Conservation (phyloP, 2,113 vertebrate genomes). For the Lepisosteus oculatus region DNA sequence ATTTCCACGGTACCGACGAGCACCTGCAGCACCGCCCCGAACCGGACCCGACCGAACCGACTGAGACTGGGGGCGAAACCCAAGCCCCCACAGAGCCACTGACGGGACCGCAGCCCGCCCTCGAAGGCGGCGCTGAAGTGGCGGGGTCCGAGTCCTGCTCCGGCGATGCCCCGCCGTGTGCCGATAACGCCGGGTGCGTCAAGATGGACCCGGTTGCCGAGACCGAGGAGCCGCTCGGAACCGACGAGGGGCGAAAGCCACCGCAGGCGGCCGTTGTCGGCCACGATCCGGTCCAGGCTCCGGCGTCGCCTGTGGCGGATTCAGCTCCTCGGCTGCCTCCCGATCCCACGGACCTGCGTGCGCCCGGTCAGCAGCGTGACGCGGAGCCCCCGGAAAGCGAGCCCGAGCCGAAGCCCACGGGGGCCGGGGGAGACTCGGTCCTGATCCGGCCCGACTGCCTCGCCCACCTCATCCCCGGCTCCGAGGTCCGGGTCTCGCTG, state of each 20-base stretch:
- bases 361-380: conserved; percentile 6
- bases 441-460: conserved; percentile 25
- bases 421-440: conserved; percentile 8
- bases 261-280: neutral
- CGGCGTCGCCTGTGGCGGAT: neutral
- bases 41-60: conserved; percentile 19
- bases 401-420: conserved; percentile 19
- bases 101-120: conserved; percentile 30
- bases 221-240: conserved; percentile 12
- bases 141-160: conserved; percentile 12
- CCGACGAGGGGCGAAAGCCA: conserved; percentile 16
- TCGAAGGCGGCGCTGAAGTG: neutral
- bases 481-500: conserved; percentile 89
- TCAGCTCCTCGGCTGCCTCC: conserved; percentile 26
- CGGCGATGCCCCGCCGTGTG: conserved; percentile 14
- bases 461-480: conserved; percentile 73
- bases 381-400: conserved; percentile 11
- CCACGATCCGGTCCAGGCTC: conserved; percentile 27
- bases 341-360: conserved; percentile 17
- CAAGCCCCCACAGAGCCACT: conserved; percentile 24
- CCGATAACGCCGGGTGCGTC: conserved; percentile 22
- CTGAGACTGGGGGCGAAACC: conserved; percentile 21
- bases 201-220: conserved; percentile 27
- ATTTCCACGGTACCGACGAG: conserved; percentile 53
- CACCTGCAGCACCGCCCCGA: conserved; percentile 6